phyloP scores from a whole-genome alignment of 2,113 vertebrate species.

The Danionella cerebrum region DNA sequence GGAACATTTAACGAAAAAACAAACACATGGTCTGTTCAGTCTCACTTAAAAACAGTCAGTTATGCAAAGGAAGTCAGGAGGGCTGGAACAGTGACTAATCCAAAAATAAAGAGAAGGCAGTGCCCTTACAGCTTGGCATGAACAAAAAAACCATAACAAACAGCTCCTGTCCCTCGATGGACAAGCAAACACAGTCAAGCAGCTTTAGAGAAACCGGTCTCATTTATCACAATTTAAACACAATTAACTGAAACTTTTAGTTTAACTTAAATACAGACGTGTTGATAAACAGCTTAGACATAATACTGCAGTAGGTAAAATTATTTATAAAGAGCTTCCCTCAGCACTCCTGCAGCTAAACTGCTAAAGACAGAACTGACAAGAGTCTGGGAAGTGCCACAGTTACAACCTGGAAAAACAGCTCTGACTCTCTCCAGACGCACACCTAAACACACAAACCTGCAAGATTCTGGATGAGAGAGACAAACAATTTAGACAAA shows the following conservation, averaged over 20 bases:
- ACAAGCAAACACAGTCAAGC: background rate
- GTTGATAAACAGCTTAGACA: conserved; percentile 3
- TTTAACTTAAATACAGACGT: background rate
- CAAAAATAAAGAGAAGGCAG: conserved; percentile 9
- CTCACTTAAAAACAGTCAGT: background rate
- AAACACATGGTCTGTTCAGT: conserved; percentile 29
- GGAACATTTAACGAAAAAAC: conserved; percentile 21
- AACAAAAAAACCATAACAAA: background rate
- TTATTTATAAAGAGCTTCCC: background rate
- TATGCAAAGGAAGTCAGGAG: conserved; percentile 1
- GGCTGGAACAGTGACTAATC: conserved; percentile 13
- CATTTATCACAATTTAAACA: background rate
- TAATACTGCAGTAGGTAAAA: background rate
- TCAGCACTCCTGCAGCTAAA: background rate
- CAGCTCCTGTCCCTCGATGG: background rate
- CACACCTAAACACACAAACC: background rate
- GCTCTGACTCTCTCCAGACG: conserved; percentile 8
- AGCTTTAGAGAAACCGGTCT: background rate
- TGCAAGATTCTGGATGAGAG: conserved; percentile 3
- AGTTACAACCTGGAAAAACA: background rate
- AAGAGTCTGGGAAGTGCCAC: background rate
- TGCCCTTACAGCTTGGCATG: background rate
- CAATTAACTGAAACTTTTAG: background rate
- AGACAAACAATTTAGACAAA: background rate
- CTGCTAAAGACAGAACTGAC: background rate